These are phyloP conservation scores for Danio jaintianensis DNA, from an alignment of 2,797 vertebrate genomes.

Conservation along the genomic window DNA sequence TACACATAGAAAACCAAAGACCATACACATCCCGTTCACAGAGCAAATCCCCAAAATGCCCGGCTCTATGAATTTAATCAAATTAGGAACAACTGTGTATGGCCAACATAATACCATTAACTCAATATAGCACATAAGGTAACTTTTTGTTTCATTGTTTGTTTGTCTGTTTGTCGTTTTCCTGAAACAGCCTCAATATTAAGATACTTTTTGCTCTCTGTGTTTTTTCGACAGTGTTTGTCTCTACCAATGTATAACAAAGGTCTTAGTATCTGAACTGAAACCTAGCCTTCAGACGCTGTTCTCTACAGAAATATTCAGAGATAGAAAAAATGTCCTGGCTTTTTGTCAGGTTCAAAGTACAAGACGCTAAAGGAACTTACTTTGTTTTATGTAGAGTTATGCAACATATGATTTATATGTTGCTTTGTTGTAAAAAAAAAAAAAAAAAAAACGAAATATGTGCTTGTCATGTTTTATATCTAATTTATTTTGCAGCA, in stretches of 20 bases:
- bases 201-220: conserved; percentile 33
- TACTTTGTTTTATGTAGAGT: conserved; percentile 65
- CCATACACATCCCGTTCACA: conserved; percentile 50
- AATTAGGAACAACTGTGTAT: conserved; percentile 37
- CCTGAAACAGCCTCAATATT: conserved; percentile 31
- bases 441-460: conserved; percentile 75
- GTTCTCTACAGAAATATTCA: conserved; percentile 27
- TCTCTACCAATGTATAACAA: conserved; percentile 47
- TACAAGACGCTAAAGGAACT: conserved; percentile 56
- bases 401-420: conserved; percentile 61
- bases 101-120: conserved; percentile 41
- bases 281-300: conserved; percentile 15
- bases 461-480: conserved; percentile 81
- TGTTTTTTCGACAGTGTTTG: conserved; percentile 43
- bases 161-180: conserved; percentile 3
- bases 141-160: conserved; percentile 23
- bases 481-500: conserved; percentile 87
- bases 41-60: conserved; percentile 20
- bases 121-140: conserved; percentile 31
- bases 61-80: conserved; percentile 34
- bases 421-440: conserved; percentile 75
- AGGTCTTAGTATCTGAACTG: conserved; percentile 44
- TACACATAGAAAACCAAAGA: conserved; percentile 59
- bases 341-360: conserved; percentile 49
- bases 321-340: conserved; percentile 33